These are phyloP conservation scores for Apostichopus californicus DNA, from an alignment of 35 echinoderm and acorn worm species.

Conservation along the genomic window DNA sequence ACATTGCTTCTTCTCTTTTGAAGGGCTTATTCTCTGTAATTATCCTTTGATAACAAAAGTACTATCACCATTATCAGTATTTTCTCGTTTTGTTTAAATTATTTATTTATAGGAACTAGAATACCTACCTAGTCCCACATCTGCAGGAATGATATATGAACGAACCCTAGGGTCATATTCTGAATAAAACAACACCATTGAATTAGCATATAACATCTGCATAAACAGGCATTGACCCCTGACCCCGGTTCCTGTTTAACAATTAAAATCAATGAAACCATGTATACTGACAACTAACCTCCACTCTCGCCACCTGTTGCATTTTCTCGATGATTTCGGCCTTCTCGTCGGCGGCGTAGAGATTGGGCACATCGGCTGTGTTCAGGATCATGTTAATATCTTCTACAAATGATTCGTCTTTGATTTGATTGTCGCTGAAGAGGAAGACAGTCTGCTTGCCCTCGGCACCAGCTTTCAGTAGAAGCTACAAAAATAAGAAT, in stretches of 20 bases:
- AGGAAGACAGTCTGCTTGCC: slow-evolving; percentile 93
- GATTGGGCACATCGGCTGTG: slow-evolving; percentile 92
- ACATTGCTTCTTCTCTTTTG: background rate
- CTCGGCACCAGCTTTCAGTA: slow-evolving; percentile 85
- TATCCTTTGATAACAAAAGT: background rate
- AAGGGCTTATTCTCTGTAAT: background rate
- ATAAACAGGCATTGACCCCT: too few relatives aligned
- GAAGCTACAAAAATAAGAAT: slow-evolving; percentile 55
- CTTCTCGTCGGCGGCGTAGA: slow-evolving; percentile 90
- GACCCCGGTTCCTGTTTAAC: too few relatives aligned
- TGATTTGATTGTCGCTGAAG: slow-evolving; percentile 97
- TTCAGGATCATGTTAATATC: slow-evolving; percentile 98
- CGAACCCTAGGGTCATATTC: too few relatives aligned
- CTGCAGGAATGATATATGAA: too few relatives aligned
- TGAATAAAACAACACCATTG: too few relatives aligned
- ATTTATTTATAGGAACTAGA: too few relatives aligned
- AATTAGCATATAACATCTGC: too few relatives aligned
- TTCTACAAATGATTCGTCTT: slow-evolving; percentile 97
- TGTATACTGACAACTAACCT: slow-evolving; percentile 56
- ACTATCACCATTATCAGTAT: background rate
- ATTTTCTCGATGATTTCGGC: slow-evolving; percentile 99
- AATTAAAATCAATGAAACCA: too few relatives aligned
- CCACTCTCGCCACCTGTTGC: slow-evolving; percentile 84
- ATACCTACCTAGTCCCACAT: too few relatives aligned
- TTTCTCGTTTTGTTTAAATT: too few relatives aligned